Evolutionary conservation across 2,113 vertebrate genomes (phyloP).

Genomic region (Pelvicachromis taeniatus): DNA sequence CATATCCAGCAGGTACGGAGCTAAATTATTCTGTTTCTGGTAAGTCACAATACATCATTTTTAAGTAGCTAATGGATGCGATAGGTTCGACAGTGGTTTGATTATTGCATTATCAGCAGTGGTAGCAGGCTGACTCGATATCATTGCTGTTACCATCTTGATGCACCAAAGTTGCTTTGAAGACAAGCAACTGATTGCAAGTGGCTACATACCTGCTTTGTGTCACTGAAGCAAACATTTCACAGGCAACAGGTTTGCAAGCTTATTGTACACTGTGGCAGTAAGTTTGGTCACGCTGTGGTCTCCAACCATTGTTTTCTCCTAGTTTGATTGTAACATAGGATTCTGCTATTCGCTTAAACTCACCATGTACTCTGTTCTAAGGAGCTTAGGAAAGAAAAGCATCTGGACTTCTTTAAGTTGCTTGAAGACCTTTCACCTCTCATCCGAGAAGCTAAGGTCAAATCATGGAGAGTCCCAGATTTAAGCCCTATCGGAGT

Average conservation of each 20-base stretch:
- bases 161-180: neutral
- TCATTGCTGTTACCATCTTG: neutral
- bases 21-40: neutral
- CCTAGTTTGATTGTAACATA: neutral
- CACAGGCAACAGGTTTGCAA: neutral
- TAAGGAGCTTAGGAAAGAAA: too few relatives aligned
- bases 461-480: too few relatives aligned
- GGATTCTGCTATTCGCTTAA: neutral
- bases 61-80: neutral
- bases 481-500: too few relatives aligned
- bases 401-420: too few relatives aligned
- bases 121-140: neutral
- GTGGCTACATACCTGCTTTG: neutral
- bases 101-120: neutral
- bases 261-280: neutral
- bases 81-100: neutral
- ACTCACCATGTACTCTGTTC: neutral
- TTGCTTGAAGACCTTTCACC: too few relatives aligned
- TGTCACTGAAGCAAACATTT: neutral
- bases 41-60: neutral
- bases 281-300: neutral
- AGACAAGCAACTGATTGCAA: neutral
- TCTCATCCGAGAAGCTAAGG: too few relatives aligned
- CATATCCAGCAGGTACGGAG: neutral
- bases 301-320: neutral